Evolutionary conservation across 1,140 invertebrate genomes (phyloP).

Genomic region (Aphaenogaster ashmeadi): DNA sequence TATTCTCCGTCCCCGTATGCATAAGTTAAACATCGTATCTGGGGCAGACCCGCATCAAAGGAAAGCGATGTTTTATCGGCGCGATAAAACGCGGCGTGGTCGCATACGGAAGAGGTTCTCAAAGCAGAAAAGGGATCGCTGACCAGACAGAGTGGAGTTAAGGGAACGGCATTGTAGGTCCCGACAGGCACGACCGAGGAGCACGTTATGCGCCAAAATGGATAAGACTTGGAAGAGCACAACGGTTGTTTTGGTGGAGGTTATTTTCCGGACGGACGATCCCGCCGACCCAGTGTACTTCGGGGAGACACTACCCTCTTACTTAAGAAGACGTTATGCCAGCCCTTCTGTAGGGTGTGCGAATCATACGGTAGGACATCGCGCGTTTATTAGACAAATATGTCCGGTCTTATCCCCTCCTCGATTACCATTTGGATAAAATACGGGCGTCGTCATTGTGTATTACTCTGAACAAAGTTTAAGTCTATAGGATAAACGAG

Average conservation of each 20-base stretch:
- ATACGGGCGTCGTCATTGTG: not conserved
- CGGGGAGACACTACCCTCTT: constrained; percentile 63
- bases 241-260: constrained; percentile 81
- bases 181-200: constrained; percentile 35
- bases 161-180: constrained; percentile 29
- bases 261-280: constrained; percentile 85
- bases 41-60: constrained; percentile 17
- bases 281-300: constrained; percentile 76
- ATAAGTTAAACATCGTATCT: constrained; percentile 43
- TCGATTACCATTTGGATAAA: constrained; percentile 47
- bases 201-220: constrained; percentile 70
- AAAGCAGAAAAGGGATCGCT: constrained; percentile 61
- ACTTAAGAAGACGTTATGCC: constrained; percentile 62
- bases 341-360: not conserved
- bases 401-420: constrained; percentile 10
- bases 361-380: constrained; percentile 7
- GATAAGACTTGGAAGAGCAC: constrained; percentile 62
- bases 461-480: constrained; percentile 3
- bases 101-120: constrained; percentile 33
- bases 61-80: constrained; percentile 37
- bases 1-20: not conserved
- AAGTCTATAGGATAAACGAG: not conserved
- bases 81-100: constrained; percentile 56
- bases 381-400: constrained; percentile 60
- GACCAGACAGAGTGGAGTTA: constrained; percentile 55